phyloP scores from a whole-genome alignment of 2,888 invertebrate species.

The Lasioglossum vierecki region DNA sequence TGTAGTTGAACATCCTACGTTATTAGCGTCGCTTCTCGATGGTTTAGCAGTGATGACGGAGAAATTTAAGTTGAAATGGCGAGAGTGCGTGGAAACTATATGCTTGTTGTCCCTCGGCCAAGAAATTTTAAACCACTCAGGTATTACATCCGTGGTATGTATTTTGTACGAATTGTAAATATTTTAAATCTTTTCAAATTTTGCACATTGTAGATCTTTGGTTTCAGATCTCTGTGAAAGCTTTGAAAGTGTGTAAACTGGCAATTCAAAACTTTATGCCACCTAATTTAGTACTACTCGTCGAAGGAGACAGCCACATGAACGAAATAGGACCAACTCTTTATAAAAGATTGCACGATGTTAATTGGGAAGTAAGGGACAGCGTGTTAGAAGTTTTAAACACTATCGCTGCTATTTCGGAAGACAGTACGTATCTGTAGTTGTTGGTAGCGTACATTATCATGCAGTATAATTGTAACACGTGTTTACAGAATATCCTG shows the following conservation, averaged over 20 bases:
- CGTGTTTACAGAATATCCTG: slow-evolving; percentile 88
- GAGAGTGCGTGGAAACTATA: slow-evolving; percentile 90
- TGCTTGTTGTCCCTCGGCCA: slow-evolving; percentile 86
- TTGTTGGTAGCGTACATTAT: slow-evolving; percentile 2
- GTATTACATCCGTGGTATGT: slow-evolving; percentile 85
- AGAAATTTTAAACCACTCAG: slow-evolving; percentile 85
- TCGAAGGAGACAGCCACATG: slow-evolving; percentile 87
- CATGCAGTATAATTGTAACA: neutral
- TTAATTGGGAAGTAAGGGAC: slow-evolving; percentile 92
- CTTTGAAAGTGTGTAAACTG: slow-evolving; percentile 88
- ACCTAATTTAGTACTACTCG: slow-evolving; percentile 90
- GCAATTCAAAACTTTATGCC: slow-evolving; percentile 91
- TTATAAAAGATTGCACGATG: slow-evolving; percentile 89
- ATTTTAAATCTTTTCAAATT: neutral
- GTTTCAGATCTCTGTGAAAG: slow-evolving; percentile 88
- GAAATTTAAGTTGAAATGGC: slow-evolving; percentile 90
- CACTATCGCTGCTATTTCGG: slow-evolving; percentile 89
- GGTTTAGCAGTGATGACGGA: slow-evolving; percentile 88
- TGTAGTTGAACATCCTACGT: slow-evolving; percentile 84
- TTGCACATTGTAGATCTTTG: slow-evolving; percentile 13
- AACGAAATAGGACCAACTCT: slow-evolving; percentile 88
- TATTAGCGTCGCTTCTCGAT: slow-evolving; percentile 88
- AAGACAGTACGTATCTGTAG: slow-evolving; percentile 86
- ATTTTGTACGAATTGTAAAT: slow-evolving; percentile 4
- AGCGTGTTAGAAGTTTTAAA: slow-evolving; percentile 90